Conservation (phyloP, 2,113 vertebrate species). For the Catagonus wagneri region DNA sequence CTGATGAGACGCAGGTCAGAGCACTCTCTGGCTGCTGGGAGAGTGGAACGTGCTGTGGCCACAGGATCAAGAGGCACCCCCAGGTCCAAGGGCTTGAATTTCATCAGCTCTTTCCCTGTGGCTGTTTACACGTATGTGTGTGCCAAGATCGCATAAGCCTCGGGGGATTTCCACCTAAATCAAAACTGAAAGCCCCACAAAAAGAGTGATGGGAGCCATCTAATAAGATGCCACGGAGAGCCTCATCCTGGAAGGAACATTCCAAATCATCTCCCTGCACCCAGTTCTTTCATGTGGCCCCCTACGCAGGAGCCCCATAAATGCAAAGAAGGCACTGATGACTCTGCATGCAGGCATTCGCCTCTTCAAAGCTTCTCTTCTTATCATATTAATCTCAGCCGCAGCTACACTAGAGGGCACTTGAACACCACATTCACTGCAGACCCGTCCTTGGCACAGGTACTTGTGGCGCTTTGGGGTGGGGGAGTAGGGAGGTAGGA, state of each 20-base stretch:
- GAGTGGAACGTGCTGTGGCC: not conserved
- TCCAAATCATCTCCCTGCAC: not conserved
- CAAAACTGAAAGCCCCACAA: not conserved
- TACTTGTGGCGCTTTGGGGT: not conserved
- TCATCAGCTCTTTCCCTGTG: conserved; percentile 44
- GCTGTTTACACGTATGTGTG: not conserved
- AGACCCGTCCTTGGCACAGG: not conserved
- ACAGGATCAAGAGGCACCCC: not conserved
- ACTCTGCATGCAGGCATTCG: not conserved
- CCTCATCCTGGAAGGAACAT: not conserved
- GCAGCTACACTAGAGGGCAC: conserved; percentile 53
- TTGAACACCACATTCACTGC: conserved; percentile 1
- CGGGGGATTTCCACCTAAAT: conserved; percentile 17
- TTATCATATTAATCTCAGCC: not conserved
- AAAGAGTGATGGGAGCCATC: not conserved
- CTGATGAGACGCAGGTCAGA: conserved; percentile 48
- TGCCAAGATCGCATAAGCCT: not conserved
- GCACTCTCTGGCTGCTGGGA: conserved; percentile 48
- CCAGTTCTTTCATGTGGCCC: not conserved
- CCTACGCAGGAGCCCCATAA: not conserved
- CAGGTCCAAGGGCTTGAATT: conserved; percentile 34
- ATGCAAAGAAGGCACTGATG: not conserved
- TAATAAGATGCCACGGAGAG: not conserved
- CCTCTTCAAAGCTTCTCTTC: conserved; percentile 25
- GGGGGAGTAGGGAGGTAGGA: not conserved